phyloP scores from a whole-genome alignment of 2,113 vertebrate genomes.

The Pao palembangensis region DNA sequence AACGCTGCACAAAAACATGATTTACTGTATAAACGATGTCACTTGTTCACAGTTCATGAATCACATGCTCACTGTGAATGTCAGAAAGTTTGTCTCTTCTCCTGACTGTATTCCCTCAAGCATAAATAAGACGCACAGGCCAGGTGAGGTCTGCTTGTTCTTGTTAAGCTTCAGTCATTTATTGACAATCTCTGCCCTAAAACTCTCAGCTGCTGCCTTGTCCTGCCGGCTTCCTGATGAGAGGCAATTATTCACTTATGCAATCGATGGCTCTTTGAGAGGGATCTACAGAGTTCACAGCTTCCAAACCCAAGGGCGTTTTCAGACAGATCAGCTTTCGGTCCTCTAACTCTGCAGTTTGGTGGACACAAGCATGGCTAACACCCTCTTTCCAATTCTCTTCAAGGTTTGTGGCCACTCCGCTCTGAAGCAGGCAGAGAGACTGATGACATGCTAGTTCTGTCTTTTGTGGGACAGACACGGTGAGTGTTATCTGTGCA shows the following conservation, averaged over 20 bases:
- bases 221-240: slow-evolving; percentile 39
- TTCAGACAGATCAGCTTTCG: slow-evolving; percentile 5
- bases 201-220: slow-evolving; percentile 35
- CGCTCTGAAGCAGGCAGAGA: slow-evolving; percentile 87
- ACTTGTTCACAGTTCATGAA: not conserved
- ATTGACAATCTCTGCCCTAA: slow-evolving; percentile 54
- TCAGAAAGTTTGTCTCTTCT: slow-evolving; percentile 26
- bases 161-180: slow-evolving; percentile 56
- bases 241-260: slow-evolving; percentile 54
- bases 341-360: slow-evolving; percentile 12
- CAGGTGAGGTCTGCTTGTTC: slow-evolving; percentile 34
- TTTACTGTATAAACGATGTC: not conserved
- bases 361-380: slow-evolving; percentile 2
- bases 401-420: slow-evolving; percentile 90
- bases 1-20: too few relatives aligned
- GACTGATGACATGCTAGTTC: slow-evolving; percentile 92
- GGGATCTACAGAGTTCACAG: slow-evolving; percentile 9
- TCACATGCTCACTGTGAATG: slow-evolving; percentile 30
- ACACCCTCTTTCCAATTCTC: slow-evolving; percentile 10
- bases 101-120: slow-evolving; percentile 12
- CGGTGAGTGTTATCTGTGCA: slow-evolving; percentile 74
- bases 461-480: slow-evolving; percentile 97
- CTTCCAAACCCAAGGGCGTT: slow-evolving; percentile 21
- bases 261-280: slow-evolving; percentile 44
- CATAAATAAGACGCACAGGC: slow-evolving; percentile 42